Percentiles rank a stretch among this genome's conserved stretches.
Evolutionary conservation across 1,140 invertebrate species (phyloP).

Genomic region (Theocolax elegans): DNA sequence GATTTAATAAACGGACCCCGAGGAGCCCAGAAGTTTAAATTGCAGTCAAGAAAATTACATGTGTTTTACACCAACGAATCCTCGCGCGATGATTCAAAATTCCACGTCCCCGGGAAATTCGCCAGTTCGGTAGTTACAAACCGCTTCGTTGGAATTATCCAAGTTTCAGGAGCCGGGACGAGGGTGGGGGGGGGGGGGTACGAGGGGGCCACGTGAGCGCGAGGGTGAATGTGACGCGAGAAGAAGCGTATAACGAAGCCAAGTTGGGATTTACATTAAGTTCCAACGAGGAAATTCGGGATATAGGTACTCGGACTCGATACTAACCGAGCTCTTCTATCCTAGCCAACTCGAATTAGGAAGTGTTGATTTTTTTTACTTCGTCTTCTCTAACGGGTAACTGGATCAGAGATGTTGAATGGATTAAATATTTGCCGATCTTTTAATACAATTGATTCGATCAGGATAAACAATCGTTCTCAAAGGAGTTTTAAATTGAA

Average conservation of each 20-base stretch:
- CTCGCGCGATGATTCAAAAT: conserved; percentile 30
- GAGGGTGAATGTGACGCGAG: conserved; percentile 11
- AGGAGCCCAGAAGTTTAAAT: conserved; percentile 35
- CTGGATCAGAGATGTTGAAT: too few relatives aligned
- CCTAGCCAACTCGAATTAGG: too few relatives aligned
- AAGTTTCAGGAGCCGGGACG: conserved; percentile 21
- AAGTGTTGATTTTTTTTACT: too few relatives aligned
- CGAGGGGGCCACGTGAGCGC: background rate
- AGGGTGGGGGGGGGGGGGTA: background rate
- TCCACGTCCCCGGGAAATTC: conserved; percentile 12
- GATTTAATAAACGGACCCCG: conserved; percentile 15
- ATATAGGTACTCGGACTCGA: too few relatives aligned
- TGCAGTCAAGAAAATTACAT: conserved; percentile 15
- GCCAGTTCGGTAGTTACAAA: conserved; percentile 32
- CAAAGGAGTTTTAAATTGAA: too few relatives aligned
- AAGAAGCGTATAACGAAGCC: conserved; percentile 25
- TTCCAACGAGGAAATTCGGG: too few relatives aligned
- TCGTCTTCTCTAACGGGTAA: too few relatives aligned
- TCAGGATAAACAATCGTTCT: too few relatives aligned
- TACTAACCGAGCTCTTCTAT: too few relatives aligned
- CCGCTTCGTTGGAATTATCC: conserved; percentile 22
- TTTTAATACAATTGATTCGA: too few relatives aligned
- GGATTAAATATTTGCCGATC: conserved; percentile 4
- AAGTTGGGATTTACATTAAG: conserved; percentile 34
- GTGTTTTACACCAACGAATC: conserved; percentile 12